Evolutionary conservation across 1,140 invertebrate genomes (phyloP).

Genomic region (Dolichoris vasculosae): DNA sequence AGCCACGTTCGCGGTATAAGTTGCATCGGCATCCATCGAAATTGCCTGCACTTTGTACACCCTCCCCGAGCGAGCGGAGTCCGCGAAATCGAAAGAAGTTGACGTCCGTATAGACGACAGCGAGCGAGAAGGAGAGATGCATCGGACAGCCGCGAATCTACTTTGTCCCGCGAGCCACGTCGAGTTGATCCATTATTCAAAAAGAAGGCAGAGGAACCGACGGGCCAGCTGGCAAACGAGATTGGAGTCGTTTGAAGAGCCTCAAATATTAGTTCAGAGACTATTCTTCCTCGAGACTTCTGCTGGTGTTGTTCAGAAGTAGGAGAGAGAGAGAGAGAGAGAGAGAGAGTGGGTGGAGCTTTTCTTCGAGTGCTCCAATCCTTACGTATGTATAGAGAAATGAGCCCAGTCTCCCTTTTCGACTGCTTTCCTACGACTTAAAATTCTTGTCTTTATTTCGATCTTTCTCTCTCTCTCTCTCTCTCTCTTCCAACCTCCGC

Average conservation of each 20-base stretch:
- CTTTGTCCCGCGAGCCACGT: constrained; percentile 55
- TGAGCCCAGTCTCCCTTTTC: not conserved
- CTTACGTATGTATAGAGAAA: constrained; percentile 35
- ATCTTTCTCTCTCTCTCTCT: not conserved
- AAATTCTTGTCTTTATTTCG: no score
- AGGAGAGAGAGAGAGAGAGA: not conserved
- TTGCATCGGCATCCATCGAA: not conserved
- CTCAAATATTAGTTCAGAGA: constrained; percentile 58
- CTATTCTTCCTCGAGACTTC: constrained; percentile 49
- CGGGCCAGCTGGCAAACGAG: constrained; percentile 54
- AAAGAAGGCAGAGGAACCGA: constrained; percentile 46
- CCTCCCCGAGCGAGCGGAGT: no score
- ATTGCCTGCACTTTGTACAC: not conserved
- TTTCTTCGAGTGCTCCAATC: constrained; percentile 22
- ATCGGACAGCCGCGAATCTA: constrained; percentile 51
- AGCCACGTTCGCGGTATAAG: not conserved
- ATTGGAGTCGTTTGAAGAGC: constrained; percentile 56
- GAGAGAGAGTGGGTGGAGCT: not conserved
- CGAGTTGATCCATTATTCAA: constrained; percentile 60
- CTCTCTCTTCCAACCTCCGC: not conserved
- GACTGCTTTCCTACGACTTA: not conserved
- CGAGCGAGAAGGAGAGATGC: not conserved
- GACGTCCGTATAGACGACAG: constrained; percentile 11
- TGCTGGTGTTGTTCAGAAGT: not conserved
- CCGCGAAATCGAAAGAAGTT: not conserved